A percentile compares a stretch with the other conserved stretches of the same genome.
Evolutionary conservation across 2,113 vertebrate species (phyloP).

Genomic region (Australoheros scitulus): DNA sequence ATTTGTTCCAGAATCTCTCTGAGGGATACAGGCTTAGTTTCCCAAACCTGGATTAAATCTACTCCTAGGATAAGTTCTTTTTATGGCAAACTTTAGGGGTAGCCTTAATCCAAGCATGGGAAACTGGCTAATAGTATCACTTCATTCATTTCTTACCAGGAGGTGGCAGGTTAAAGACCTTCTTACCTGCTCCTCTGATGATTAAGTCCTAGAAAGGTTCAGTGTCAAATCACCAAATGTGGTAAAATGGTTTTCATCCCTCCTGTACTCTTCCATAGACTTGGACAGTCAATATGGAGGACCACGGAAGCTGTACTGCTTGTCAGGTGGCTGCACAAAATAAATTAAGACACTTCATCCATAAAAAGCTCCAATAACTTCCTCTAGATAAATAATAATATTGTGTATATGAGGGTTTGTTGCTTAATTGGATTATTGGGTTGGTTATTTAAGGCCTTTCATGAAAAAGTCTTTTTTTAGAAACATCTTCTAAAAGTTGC

Average conservation of each 20-base stretch:
- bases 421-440: not conserved
- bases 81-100: too few relatives aligned
- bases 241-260: too few relatives aligned
- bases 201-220: too few relatives aligned
- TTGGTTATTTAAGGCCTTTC: not conserved
- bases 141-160: too few relatives aligned
- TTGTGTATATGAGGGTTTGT: not conserved
- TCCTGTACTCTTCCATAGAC: not conserved
- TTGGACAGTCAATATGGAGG: not conserved
- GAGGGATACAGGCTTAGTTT: not conserved
- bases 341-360: too few relatives aligned
- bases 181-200: too few relatives aligned
- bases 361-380: not conserved
- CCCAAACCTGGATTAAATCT: not conserved
- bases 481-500: not conserved
- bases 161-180: too few relatives aligned
- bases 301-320: too few relatives aligned
- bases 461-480: not conserved
- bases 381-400: not conserved
- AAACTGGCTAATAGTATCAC: too few relatives aligned
- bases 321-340: too few relatives aligned
- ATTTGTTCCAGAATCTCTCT: not conserved
- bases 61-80: accelerated
- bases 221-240: too few relatives aligned
- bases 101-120: too few relatives aligned